Evolutionary conservation across 2,113 vertebrate species (phyloP), one percentile per base, ranked within the genome.

Genomic region (Pluvialis apricaria): DNA sequence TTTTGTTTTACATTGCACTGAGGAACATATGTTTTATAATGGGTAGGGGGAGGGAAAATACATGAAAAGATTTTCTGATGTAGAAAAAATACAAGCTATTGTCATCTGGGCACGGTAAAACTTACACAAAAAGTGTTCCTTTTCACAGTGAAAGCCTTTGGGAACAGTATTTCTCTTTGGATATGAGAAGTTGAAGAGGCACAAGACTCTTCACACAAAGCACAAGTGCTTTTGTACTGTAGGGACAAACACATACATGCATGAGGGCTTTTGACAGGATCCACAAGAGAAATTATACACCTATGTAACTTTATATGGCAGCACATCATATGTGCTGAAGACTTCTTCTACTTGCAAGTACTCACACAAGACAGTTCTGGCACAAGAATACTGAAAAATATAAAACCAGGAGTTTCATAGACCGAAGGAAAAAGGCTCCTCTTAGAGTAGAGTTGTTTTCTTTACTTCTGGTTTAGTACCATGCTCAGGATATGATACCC

Each of bases 1-100:
- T 82, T 91, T 92, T 92, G 58, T 76, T 90, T 90, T 17, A 49
- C 10, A 4, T 7, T 21, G 51, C 19, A 9, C 38, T 15, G 45
- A 42, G 40, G 73, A 89, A 40, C 78, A 40, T 13, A 26, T 42
- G 76, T 49, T 82, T 94, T 88, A 6, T 76, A 76, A 66, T 36
- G 88, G 80, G 12, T 45, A 71, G 73, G 36, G 83, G 25, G 44
- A 79, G 61, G 51, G 54, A 69, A 57, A 78, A 69, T 10, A 29
- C 34, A 76, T 38, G 57, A 58, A 92, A 97, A 84, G 52, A 36
- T 75, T 66, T 95, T 93, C 91, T 94, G 77, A 69, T 58, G 65
- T 76, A 95, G 83, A 95, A 90, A 90, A 76, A 87, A 65, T 65
- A 57, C 24, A 84, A 57, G 19, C 36, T 85, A 4, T 47, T 73